Percentiles rank a stretch among this genome's conserved stretches.
These are phyloP conservation scores for Scrobipalpa atriplicella DNA, from an alignment of 2,888 invertebrate genomes.

Conservation along the genomic window DNA sequence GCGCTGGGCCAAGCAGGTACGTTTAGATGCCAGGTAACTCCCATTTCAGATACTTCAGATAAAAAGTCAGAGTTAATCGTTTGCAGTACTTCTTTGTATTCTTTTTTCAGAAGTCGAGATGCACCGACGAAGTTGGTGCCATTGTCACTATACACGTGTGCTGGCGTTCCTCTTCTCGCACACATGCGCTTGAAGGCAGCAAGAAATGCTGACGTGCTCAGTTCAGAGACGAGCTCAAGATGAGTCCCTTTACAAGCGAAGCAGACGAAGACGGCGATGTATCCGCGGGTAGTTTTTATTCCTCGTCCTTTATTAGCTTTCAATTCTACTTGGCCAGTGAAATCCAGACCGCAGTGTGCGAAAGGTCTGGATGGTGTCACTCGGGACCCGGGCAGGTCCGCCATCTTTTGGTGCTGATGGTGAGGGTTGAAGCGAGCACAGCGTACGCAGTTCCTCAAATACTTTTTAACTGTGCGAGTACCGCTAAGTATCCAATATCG, in stretches of 20 bases:
- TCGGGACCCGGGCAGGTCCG: background rate
- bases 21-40: too few relatives aligned
- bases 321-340: background rate
- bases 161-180: too few relatives aligned
- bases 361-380: background rate
- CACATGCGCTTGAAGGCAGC: too few relatives aligned
- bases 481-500: background rate
- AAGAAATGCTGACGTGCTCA: background rate
- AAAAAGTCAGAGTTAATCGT: too few relatives aligned
- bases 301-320: background rate
- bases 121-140: too few relatives aligned
- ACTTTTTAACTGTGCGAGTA: background rate
- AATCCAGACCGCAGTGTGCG: background rate
- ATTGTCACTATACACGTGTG: too few relatives aligned
- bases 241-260: background rate
- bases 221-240: background rate
- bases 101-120: too few relatives aligned
- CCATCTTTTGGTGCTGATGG: background rate
- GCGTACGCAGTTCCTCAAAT: background rate
- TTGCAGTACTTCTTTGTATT: too few relatives aligned
- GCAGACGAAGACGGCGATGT: background rate
- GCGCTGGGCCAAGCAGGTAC: constrained; percentile 1
- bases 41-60: too few relatives aligned
- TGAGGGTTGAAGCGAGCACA: background rate
- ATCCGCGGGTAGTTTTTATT: background rate